Percentiles rank a stretch among this genome's conserved stretches.
phyloP scores from a whole-genome alignment of 1,140 invertebrate species.

The Reticulitermes speratus region DNA sequence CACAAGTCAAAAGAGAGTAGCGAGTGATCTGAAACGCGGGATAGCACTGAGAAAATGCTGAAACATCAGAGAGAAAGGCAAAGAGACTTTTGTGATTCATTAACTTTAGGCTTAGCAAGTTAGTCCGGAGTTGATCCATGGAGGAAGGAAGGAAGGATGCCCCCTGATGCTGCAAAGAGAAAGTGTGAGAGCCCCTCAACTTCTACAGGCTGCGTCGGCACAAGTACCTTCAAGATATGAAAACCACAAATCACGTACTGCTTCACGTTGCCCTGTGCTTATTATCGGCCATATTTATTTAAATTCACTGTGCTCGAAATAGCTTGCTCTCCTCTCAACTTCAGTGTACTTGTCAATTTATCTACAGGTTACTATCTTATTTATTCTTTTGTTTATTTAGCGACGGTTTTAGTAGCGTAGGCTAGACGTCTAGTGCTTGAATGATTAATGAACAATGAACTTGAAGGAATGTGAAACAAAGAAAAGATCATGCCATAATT shows the following conservation, averaged over 20 bases:
- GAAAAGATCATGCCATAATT: no score
- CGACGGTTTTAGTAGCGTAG: no score
- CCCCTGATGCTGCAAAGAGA: neutral
- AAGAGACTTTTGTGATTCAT: constrained; percentile 19
- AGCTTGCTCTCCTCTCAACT: no score
- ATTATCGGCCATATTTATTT: no score
- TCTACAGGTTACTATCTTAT: no score
- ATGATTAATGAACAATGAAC: no score
- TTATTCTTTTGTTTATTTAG: no score
- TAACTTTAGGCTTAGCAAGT: constrained; percentile 11
- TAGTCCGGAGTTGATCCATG: neutral
- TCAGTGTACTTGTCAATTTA: no score
- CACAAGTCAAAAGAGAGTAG: neutral
- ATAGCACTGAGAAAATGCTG: neutral
- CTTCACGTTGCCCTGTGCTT: no score
- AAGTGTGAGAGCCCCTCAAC: neutral
- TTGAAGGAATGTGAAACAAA: no score
- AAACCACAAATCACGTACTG: neutral
- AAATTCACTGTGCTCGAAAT: no score
- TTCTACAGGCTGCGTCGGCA: neutral
- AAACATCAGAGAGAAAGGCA: neutral
- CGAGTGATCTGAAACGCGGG: neutral
- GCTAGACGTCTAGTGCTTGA: no score
- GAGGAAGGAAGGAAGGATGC: constrained; percentile 1
- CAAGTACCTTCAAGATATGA: neutral